These are phyloP conservation scores for Cheilosia impressa DNA, from an alignment of 2,888 invertebrate species.

Conservation along the genomic window DNA sequence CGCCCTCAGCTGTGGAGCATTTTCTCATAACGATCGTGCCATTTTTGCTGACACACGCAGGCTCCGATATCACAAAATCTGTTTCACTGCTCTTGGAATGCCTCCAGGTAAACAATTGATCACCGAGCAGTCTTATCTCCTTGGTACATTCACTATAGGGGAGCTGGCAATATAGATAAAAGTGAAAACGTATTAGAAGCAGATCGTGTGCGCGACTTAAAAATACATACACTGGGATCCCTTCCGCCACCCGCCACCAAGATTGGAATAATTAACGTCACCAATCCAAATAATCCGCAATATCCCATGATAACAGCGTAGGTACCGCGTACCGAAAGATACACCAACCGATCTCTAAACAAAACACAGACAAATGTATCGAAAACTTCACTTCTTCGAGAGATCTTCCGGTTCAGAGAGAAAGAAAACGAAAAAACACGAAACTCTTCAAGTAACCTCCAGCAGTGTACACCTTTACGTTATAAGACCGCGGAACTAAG, in stretches of 20 bases:
- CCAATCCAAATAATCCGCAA: conserved; percentile 55
- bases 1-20: conserved; percentile 56
- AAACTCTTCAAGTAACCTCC: conserved; percentile 1
- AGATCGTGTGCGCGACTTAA: not conserved
- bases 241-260: conserved; percentile 36
- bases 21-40: conserved; percentile 71
- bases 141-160: conserved; percentile 51
- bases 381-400: conserved; percentile 15
- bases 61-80: conserved; percentile 78
- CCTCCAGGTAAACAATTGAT: conserved; percentile 50
- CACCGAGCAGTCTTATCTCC: conserved; percentile 38
- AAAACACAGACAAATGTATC: conserved; percentile 9
- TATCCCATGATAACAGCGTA: conserved; percentile 67
- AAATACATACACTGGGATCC: conserved; percentile 66
- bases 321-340: conserved; percentile 24
- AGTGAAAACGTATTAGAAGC: conserved; percentile 24
- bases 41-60: conserved; percentile 79
- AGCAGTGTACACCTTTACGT: conserved; percentile 58
- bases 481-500: conserved; percentile 67
- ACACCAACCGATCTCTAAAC: conserved; percentile 1
- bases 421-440: conserved; percentile 14
- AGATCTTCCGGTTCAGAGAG: conserved; percentile 53
- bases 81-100: conserved; percentile 56
- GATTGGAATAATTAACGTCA: conserved; percentile 52
- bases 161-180: conserved; percentile 38